A percentile compares a stretch with the other conserved stretches of the same genome.
These are phyloP conservation scores for Heliothis virescens DNA, from an alignment of 1,140 invertebrate genomes.

Conservation along the genomic window DNA sequence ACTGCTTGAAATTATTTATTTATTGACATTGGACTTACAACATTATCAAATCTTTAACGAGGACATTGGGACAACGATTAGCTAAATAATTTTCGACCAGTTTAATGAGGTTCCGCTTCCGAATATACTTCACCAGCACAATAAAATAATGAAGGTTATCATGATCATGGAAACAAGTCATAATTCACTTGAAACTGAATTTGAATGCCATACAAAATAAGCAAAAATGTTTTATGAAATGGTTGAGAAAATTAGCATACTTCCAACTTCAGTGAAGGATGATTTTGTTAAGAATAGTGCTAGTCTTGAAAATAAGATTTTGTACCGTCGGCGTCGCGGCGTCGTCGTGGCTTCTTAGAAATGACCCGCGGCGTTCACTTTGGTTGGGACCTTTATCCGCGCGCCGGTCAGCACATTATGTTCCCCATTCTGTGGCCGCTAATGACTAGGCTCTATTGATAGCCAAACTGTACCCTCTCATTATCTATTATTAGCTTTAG, in stretches of 20 bases:
- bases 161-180: no score
- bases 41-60: not conserved
- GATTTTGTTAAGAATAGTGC: not conserved
- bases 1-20: constrained; percentile 3
- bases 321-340: not conserved
- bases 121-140: no score
- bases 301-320: constrained; percentile 10
- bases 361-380: constrained; percentile 27
- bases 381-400: constrained; percentile 15
- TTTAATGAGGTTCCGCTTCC: no score
- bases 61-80: not conserved
- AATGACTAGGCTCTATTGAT: constrained; percentile 43
- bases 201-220: no score
- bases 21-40: not conserved
- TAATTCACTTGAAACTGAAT: no score
- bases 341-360: not conserved
- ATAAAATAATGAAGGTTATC: no score
- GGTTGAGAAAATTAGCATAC: no score
- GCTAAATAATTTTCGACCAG: no score
- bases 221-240: no score
- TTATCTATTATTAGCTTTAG: constrained; percentile 27
- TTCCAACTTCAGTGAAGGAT: not conserved
- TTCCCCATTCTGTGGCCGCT: constrained; percentile 23
- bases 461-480: constrained; percentile 20
- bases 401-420: constrained; percentile 17